These are phyloP conservation scores for Napeogenes inachia DNA, from an alignment of 2,888 invertebrate genomes.

Conservation along the genomic window DNA sequence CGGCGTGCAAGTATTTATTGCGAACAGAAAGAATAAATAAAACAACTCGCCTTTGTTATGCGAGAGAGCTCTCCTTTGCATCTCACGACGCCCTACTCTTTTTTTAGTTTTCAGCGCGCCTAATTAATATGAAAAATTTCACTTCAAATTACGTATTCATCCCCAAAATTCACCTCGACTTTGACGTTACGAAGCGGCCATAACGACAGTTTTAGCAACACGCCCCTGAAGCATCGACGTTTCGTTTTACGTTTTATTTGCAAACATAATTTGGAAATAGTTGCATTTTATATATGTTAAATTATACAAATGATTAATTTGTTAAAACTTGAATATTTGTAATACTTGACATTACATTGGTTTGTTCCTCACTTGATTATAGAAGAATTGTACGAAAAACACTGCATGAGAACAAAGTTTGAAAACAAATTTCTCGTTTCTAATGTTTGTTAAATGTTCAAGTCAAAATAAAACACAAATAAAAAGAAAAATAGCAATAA, in stretches of 20 bases:
- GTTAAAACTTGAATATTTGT: too few species aligned
- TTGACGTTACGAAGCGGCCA: conserved; percentile 61
- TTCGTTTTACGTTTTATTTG: conserved; percentile 25
- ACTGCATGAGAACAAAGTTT: too few species aligned
- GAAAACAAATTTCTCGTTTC: neutral
- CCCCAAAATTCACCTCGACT: conserved; percentile 54
- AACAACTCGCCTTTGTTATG: conserved; percentile 70
- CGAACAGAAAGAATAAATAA: conserved; percentile 33
- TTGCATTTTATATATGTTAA: too few species aligned
- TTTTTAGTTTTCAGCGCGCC: conserved; percentile 50
- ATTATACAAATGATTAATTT: too few species aligned
- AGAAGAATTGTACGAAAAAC: neutral
- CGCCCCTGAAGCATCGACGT: conserved; percentile 42
- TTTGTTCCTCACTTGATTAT: too few species aligned
- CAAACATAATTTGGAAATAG: too few species aligned
- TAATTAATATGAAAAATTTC: conserved; percentile 42
- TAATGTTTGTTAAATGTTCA: neutral
- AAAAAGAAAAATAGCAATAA: neutral
- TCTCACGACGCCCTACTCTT: conserved; percentile 66
- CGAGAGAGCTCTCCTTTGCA: conserved; percentile 74
- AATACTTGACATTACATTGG: too few species aligned
- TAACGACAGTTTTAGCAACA: conserved; percentile 54
- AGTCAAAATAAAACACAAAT: neutral
- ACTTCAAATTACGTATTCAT: conserved; percentile 52
- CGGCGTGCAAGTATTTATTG: conserved; percentile 47